Evolutionary conservation across 2,113 vertebrate species (phyloP).

Genomic region (Climacteris rufus): DNA sequence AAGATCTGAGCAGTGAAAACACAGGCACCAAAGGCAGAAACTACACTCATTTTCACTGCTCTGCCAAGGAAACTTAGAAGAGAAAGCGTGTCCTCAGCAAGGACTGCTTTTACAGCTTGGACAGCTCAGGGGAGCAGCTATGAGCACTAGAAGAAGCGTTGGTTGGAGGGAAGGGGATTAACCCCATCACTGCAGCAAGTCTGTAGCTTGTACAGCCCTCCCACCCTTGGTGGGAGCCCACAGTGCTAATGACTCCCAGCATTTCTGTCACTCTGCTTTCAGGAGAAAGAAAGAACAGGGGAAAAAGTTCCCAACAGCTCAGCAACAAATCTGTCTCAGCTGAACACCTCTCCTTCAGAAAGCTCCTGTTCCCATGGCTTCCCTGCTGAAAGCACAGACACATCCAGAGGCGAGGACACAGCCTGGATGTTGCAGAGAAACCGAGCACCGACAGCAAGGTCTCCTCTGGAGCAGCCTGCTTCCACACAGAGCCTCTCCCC

Average conservation of each 20-base stretch:
- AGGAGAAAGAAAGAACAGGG: not conserved
- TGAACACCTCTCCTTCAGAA: not conserved
- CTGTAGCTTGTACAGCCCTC: not conserved
- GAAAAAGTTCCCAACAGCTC: not conserved
- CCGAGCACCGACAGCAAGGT: fast-evolving
- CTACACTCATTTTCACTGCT: not conserved
- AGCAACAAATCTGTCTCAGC: not conserved
- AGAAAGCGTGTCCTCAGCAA: not conserved
- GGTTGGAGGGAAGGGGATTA: not conserved
- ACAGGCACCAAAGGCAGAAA: not conserved
- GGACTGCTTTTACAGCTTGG: not conserved
- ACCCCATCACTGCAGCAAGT: not conserved
- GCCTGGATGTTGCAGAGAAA: not conserved
- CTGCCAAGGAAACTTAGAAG: not conserved
- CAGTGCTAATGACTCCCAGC: fast-evolving
- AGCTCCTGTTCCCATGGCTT: not conserved
- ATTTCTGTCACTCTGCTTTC: not conserved
- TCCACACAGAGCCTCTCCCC: not conserved
- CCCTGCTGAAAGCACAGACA: not conserved
- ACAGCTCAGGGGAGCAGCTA: not conserved
- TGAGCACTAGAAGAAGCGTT: not conserved
- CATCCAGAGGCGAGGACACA: fast-evolving
- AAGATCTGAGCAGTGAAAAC: not conserved
- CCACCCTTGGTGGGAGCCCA: not conserved
- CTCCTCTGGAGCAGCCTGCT: not conserved